Conservation (phyloP, 2,888 invertebrate genomes). For the Cerceris rybyensis region DNA sequence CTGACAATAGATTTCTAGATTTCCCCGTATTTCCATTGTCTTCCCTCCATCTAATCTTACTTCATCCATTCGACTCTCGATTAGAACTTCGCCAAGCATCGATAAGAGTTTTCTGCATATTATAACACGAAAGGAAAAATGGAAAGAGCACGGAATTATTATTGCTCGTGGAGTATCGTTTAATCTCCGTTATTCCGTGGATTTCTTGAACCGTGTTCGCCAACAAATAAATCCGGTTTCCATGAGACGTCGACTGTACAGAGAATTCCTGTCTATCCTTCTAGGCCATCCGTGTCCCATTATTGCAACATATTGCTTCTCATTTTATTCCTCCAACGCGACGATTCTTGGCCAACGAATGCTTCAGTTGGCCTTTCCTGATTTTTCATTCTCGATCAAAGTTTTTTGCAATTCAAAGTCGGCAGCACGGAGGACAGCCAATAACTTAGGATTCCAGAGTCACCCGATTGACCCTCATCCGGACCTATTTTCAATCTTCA, state of each 20-base stretch:
- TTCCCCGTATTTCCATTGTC: conserved; percentile 28
- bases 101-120: neutral
- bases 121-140: neutral
- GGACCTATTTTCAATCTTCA: conserved; percentile 51
- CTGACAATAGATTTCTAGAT: conserved; percentile 31
- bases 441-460: conserved; percentile 39
- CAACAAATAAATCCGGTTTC: conserved; percentile 50
- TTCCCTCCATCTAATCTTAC: conserved; percentile 4
- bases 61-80: neutral
- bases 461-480: conserved; percentile 51
- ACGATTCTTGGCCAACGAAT: conserved; percentile 11
- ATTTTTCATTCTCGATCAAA: conserved; percentile 47
- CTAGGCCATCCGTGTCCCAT: conserved; percentile 37
- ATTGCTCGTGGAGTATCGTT: conserved; percentile 21
- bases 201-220: conserved; percentile 21
- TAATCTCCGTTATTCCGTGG: conserved; percentile 15
- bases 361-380: conserved; percentile 28
- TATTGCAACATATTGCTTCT: conserved; percentile 39
- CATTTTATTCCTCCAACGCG: conserved; percentile 35
- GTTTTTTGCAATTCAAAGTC: conserved; percentile 50
- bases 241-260: conserved; percentile 21
- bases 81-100: no score
- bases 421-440: conserved; percentile 29
- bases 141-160: conserved; percentile 11
- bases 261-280: conserved; percentile 12